These are phyloP conservation scores for Ametastegia equiseti DNA, from an alignment of 2,888 invertebrate genomes.

Conservation along the genomic window DNA sequence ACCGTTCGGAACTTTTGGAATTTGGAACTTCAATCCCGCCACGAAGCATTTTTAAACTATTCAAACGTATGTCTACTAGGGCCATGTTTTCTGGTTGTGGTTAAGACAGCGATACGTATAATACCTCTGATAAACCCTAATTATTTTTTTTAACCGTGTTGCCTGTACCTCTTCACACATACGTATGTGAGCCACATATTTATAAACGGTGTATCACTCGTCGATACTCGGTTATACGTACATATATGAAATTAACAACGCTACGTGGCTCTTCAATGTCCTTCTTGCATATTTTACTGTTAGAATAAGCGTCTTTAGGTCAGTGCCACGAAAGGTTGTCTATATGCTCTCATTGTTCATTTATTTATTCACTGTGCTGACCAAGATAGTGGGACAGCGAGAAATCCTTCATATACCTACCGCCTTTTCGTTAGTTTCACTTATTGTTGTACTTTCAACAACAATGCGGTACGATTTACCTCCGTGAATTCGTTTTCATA, in stretches of 20 bases:
- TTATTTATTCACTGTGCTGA: slow-evolving; percentile 2
- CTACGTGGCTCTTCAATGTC: slow-evolving; percentile 38
- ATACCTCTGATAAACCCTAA: too few relatives aligned
- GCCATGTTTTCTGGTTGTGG: too few relatives aligned
- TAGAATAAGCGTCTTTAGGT: slow-evolving; percentile 27
- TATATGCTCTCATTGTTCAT: slow-evolving; percentile 58
- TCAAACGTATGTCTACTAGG: too few relatives aligned
- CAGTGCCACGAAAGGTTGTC: slow-evolving; percentile 35
- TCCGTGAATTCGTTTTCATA: neutral
- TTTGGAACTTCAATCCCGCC: too few relatives aligned
- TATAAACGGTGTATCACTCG: slow-evolving; percentile 1
- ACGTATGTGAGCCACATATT: neutral
- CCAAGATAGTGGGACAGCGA: neutral
- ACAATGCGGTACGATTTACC: neutral
- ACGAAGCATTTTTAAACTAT: too few relatives aligned
- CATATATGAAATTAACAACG: slow-evolving; percentile 3
- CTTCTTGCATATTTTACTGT: slow-evolving; percentile 41
- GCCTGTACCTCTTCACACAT: too few relatives aligned
- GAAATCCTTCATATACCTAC: neutral
- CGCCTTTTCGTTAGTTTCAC: neutral
- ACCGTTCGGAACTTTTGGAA: too few relatives aligned
- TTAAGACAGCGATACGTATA: too few relatives aligned
- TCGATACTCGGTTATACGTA: neutral
- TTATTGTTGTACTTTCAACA: neutral
- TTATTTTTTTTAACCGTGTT: too few relatives aligned